Conservation (phyloP, 1,140 invertebrate species). For the Diorhabda elongata region DNA sequence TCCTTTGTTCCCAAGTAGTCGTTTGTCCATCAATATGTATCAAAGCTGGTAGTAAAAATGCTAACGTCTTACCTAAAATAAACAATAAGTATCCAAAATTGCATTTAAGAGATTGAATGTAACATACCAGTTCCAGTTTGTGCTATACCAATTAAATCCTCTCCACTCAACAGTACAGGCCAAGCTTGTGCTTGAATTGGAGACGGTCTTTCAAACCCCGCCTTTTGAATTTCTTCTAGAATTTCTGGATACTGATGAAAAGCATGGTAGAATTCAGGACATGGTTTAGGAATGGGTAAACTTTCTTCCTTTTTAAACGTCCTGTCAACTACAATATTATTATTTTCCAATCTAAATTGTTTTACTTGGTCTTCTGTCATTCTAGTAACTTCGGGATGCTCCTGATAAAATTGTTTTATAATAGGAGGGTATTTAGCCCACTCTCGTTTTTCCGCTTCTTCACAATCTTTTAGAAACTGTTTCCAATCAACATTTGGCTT, state of each 20-base stretch:
- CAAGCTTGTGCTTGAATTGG: slow-evolving; percentile 90
- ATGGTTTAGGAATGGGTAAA: slow-evolving; percentile 73
- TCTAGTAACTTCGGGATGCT: slow-evolving; percentile 65
- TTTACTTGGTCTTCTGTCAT: slow-evolving; percentile 61
- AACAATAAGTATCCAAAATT: slow-evolving; percentile 12
- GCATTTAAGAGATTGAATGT: not conserved
- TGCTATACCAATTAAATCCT: slow-evolving; percentile 89
- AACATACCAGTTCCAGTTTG: slow-evolving; percentile 79
- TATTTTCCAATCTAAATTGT: slow-evolving; percentile 58
- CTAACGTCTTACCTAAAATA: slow-evolving; percentile 73
- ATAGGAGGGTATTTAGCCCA: slow-evolving; percentile 64
- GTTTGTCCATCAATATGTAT: slow-evolving; percentile 56
- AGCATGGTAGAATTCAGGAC: slow-evolving; percentile 78
- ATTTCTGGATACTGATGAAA: slow-evolving; percentile 81
- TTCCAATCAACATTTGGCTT: slow-evolving; percentile 16
- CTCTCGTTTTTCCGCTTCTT: slow-evolving; percentile 52
- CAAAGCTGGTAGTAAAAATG: slow-evolving; percentile 85
- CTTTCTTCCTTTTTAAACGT: slow-evolving; percentile 48
- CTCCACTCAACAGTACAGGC: slow-evolving; percentile 80
- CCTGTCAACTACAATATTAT: slow-evolving; percentile 59
- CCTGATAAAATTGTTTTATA: slow-evolving; percentile 80
- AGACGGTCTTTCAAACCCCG: slow-evolving; percentile 78
- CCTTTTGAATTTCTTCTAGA: slow-evolving; percentile 72
- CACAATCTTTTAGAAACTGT: slow-evolving; percentile 32
- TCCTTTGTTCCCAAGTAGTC: slow-evolving; percentile 60